A percentile compares a stretch with the other conserved stretches of the same genome.
phyloP scores from a whole-genome alignment of 2,888 invertebrate species.

The Macaria liturata region DNA sequence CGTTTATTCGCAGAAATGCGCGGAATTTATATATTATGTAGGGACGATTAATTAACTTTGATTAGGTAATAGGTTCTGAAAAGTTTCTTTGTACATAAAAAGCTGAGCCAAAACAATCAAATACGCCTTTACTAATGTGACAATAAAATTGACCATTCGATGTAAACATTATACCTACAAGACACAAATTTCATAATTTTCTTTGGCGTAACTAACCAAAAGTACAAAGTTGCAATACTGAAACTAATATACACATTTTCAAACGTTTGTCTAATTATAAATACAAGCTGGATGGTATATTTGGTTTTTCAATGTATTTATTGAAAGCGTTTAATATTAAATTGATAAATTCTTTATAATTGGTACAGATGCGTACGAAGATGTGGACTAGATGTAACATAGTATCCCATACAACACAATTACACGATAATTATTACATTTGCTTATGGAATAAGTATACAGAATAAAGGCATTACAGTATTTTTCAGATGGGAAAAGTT shows the following conservation, averaged over 20 bases:
- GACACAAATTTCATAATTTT: neutral
- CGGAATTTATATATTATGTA: too few species aligned
- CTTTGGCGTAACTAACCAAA: conserved; percentile 12
- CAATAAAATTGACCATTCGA: too few species aligned
- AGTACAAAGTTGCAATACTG: neutral
- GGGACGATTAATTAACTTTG: too few species aligned
- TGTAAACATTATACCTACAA: too few species aligned
- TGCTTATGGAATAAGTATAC: neutral
- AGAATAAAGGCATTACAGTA: neutral
- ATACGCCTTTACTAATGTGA: too few species aligned
- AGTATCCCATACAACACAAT: conserved; percentile 6
- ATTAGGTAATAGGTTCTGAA: too few species aligned
- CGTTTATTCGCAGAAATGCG: too few species aligned
- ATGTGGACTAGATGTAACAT: conserved; percentile 31
- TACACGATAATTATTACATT: conserved; percentile 1
- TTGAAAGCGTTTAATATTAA: conserved; percentile 13
- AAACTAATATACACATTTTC: conserved; percentile 17
- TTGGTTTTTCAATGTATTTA: conserved; percentile 14
- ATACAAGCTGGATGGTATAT: conserved; percentile 16
- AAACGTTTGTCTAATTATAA: conserved; percentile 31
- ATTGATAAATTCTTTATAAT: conserved; percentile 5
- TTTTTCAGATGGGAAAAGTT: too few species aligned
- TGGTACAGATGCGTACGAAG: conserved; percentile 4
- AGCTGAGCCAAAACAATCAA: too few species aligned
- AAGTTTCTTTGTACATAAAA: too few species aligned